Evolutionary conservation across 2,888 invertebrate species (phyloP).

Genomic region (Bembecia ichneumoniformis): DNA sequence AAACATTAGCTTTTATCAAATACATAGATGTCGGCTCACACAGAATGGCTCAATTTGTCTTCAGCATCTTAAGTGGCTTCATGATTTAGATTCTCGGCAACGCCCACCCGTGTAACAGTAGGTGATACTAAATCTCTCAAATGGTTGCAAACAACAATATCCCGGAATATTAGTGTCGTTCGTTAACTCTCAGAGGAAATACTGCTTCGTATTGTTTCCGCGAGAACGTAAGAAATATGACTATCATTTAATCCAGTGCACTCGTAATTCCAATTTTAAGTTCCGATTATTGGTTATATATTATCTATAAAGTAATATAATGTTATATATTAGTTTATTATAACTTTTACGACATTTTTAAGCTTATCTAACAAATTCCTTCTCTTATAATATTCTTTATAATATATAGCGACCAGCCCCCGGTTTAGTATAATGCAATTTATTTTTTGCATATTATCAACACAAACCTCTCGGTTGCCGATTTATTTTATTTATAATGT

Average conservation of each 20-base stretch:
- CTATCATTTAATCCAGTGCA: not conserved
- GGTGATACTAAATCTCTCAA: conserved; percentile 48
- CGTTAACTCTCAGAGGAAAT: not conserved
- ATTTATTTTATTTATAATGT: too few relatives aligned
- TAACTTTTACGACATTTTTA: too few relatives aligned
- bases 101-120: conserved; percentile 44
- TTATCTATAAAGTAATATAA: too few relatives aligned
- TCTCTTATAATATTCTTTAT: too few relatives aligned
- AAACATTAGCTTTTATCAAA: not conserved
- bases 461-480: too few relatives aligned
- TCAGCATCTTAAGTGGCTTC: conserved; percentile 41
- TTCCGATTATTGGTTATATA: too few relatives aligned
- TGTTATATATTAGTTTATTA: too few relatives aligned
- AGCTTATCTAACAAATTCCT: too few relatives aligned
- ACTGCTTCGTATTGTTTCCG: not conserved
- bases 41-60: conserved; percentile 57
- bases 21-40: conserved; percentile 33
- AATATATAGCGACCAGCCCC: too few relatives aligned
- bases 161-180: not conserved
- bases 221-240: not conserved
- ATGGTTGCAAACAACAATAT: conserved; percentile 14
- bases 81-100: conserved; percentile 47
- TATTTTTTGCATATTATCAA: too few relatives aligned
- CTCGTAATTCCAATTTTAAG: too few relatives aligned
- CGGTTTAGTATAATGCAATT: too few relatives aligned